Evolutionary conservation across 2,113 vertebrate genomes (phyloP), one percentile per base, ranked within the genome.

Genomic region (Cinclus cinclus): DNA sequence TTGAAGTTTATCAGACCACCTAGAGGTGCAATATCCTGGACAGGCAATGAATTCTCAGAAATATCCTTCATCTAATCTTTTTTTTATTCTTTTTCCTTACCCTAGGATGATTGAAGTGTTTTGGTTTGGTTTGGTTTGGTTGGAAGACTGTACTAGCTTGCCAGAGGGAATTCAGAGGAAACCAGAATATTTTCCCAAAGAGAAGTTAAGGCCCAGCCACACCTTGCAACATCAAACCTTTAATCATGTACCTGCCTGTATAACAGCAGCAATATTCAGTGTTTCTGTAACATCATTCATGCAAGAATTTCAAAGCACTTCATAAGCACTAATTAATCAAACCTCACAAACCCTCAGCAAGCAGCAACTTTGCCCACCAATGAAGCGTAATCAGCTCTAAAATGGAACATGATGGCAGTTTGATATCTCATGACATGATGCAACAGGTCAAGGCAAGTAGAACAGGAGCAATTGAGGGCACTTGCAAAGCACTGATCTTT

Each of bases 261-360:
- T 56, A 89, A 63, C 75, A 83, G 69, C 81, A 65, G 69, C 69
- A 94, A 78, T 87, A 75, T 75, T 93, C 73, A 81, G 49, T 94
- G 90, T 82, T 96, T 89, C 92, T 90, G 69, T 95, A 96, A 94
- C 76, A 93, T 89, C 65, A 77, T 81, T 96, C 79, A 55, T 95
- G 93, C 83, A 92, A 94, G 83, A 90, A 89, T 96, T 94, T 96
- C 95, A 96, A 96, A 96, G 95, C 76, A 49, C 90, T 96, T 95
- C 86, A 96, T 93, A 92, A 95, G 65, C 53, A 30, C 76, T 93
- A 94, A 96, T 97, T 96, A 97, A 95, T 97, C 93, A 97, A 96
- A 89, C 88, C 73, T 90, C 90, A 92, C 88, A 89, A 96, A 84
- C 69, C 35, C 25, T 86, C 53, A 83, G 69, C 93, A 96, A 89